A percentile compares a stretch with the other conserved stretches of the same genome.
These are phyloP conservation scores for Empidonax alnorum DNA, from an alignment of 2,113 vertebrate genomes.

Conservation along the genomic window DNA sequence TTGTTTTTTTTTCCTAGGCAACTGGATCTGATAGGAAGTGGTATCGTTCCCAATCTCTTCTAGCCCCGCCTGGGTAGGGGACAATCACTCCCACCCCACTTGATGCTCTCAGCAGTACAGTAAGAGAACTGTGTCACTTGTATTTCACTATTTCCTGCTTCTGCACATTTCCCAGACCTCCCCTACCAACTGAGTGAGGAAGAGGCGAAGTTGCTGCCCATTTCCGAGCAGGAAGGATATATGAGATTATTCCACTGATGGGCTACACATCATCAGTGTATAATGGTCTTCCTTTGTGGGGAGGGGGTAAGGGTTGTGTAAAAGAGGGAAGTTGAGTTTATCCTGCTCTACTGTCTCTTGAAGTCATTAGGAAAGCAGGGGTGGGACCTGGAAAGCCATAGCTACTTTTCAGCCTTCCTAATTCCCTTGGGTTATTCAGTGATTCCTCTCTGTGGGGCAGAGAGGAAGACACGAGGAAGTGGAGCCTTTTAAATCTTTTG, in stretches of 20 bases:
- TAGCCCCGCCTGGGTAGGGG: neutral
- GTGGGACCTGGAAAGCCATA: neutral
- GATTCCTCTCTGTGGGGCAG: neutral
- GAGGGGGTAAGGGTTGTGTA: neutral
- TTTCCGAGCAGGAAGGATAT: conserved; percentile 64
- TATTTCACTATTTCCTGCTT: conserved; percentile 25
- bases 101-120: neutral
- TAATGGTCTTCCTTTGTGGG: conserved; percentile 36
- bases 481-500: neutral
- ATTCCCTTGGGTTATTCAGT: neutral
- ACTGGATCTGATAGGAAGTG: neutral
- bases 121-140: neutral
- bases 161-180: conserved; percentile 37
- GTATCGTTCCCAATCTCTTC: neutral
- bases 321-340: conserved; percentile 53
- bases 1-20: neutral
- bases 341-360: conserved; percentile 9
- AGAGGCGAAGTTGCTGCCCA: neutral
- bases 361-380: neutral
- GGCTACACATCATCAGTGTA: conserved; percentile 52
- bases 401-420: conserved; percentile 20
- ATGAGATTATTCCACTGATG: conserved; percentile 48
- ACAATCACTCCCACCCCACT: neutral
- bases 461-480: neutral
- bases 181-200: neutral